Percentiles rank a stretch among this genome's conserved stretches.
Conservation (phyloP, 30 jellyfish, hydroid and myxozoan genomes). For the Aurelia sp. region DNA sequence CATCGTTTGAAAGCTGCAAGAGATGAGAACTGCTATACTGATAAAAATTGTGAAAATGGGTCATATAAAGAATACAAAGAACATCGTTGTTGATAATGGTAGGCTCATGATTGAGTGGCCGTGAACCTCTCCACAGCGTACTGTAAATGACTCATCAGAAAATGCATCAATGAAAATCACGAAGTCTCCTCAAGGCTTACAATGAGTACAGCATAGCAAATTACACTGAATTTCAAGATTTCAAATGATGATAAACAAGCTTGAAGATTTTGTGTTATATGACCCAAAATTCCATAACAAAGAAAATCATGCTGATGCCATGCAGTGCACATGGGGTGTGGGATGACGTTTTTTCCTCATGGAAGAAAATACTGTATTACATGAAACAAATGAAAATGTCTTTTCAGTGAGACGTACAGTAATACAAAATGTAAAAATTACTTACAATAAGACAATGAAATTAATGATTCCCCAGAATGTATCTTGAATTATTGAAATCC, state of each 20-base stretch:
- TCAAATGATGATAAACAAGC: no score
- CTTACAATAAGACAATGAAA: constrained; percentile 80
- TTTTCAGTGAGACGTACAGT: background rate
- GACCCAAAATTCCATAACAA: no score
- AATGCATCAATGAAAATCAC: background rate
- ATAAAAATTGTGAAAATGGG: background rate
- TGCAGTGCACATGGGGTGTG: background rate
- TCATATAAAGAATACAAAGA: no score
- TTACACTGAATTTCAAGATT: no score
- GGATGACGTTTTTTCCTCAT: background rate
- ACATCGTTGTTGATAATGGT: no score
- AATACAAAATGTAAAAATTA: background rate
- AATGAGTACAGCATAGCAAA: background rate
- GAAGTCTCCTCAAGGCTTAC: background rate
- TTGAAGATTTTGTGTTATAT: no score
- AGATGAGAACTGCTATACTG: background rate
- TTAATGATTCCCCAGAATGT: constrained; percentile 81
- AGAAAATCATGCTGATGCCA: no score
- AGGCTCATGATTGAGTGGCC: no score
- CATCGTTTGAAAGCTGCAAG: constrained; percentile 78
- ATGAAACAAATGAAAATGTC: background rate
- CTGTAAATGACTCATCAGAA: no score
- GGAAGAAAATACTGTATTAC: background rate
- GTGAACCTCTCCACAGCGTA: no score
- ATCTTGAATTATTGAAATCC: constrained; percentile 73